Conservation (phyloP, 2,797 vertebrate species). For the Hafferia zeledoni region DNA sequence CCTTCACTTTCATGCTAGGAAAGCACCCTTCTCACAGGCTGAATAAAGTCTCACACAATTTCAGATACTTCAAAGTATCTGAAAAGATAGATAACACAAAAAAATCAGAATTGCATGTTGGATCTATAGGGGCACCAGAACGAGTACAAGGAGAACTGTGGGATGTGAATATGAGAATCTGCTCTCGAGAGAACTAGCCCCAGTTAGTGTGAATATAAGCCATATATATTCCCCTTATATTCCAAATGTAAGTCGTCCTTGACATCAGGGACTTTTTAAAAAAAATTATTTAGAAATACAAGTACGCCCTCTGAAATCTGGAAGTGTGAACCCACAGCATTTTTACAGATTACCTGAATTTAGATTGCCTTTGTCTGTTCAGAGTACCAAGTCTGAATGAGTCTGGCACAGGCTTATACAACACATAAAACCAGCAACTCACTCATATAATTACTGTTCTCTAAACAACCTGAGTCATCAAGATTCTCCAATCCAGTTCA, state of each 20-base stretch:
- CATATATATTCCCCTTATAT: not conserved
- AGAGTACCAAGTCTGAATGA: not conserved
- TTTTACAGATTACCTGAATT: not conserved
- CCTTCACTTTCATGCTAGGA: not conserved
- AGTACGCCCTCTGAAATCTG: not conserved
- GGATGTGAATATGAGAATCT: not conserved
- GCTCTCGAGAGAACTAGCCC: not conserved
- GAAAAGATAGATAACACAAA: not conserved
- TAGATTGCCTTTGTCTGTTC: not conserved
- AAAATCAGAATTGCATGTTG: not conserved
- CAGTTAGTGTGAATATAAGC: not conserved
- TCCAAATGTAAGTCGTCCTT: not conserved
- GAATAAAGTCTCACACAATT: not conserved
- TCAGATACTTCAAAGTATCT: not conserved
- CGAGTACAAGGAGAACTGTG: not conserved
- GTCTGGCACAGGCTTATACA: not conserved
- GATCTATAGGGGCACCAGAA: not conserved
- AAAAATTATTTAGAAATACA: not conserved
- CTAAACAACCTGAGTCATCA: not conserved
- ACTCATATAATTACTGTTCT: fast-evolving
- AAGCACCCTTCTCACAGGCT: not conserved
- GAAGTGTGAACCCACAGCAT: not conserved
- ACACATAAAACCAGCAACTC: not conserved
- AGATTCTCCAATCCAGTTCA: not conserved
- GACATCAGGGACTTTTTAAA: not conserved